Evolutionary conservation across 2,113 vertebrate species (phyloP).

Genomic region (Misgurnus mizolepis): DNA sequence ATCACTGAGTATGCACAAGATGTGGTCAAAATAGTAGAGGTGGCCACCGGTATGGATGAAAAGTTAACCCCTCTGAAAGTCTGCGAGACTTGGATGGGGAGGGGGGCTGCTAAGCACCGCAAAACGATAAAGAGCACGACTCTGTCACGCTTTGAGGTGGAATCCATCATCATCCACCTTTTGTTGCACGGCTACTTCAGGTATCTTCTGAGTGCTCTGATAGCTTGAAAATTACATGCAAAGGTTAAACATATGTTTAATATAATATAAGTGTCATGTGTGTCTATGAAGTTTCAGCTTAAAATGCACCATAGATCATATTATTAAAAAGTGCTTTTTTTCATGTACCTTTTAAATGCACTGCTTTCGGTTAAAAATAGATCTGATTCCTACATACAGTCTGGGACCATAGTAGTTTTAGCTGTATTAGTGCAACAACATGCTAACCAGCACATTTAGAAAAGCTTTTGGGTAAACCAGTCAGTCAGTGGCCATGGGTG

Average conservation of each 20-base stretch:
- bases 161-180: constrained; percentile 81
- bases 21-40: constrained; percentile 83
- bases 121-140: constrained; percentile 76
- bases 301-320: too few relatives aligned
- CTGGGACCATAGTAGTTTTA: too few relatives aligned
- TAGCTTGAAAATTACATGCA: neutral
- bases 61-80: constrained; percentile 93
- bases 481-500: too few relatives aligned
- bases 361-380: too few relatives aligned
- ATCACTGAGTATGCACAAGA: constrained; percentile 80
- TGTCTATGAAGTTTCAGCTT: too few relatives aligned
- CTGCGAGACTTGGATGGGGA: constrained; percentile 89
- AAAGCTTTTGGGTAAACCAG: too few relatives aligned
- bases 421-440: too few relatives aligned
- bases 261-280: too few relatives aligned
- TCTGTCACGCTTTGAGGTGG: constrained; percentile 79
- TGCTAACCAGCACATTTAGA: too few relatives aligned
- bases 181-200: constrained; percentile 88
- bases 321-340: too few relatives aligned
- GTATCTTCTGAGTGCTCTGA: constrained; percentile 63
- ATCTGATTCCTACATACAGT: too few relatives aligned
- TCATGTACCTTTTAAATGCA: too few relatives aligned
- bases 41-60: constrained; percentile 80
- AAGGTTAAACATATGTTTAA: neutral
- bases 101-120: constrained; percentile 82